phyloP scores from a whole-genome alignment of 2,113 vertebrate genomes.

The Dryoscopus gambensis region DNA sequence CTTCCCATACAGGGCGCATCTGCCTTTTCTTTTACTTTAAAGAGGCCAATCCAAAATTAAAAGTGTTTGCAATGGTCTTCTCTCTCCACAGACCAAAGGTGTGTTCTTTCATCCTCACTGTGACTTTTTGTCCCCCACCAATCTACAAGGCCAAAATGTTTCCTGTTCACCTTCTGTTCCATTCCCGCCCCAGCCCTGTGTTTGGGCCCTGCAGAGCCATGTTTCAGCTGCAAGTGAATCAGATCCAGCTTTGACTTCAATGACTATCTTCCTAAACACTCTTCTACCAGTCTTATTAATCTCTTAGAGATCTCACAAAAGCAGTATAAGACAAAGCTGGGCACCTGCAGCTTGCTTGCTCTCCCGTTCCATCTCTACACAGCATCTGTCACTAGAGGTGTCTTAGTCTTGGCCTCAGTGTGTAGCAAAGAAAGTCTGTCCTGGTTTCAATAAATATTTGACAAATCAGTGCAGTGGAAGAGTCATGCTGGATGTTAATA shows the following conservation, averaged over 20 bases:
- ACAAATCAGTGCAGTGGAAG: neutral
- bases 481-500: neutral
- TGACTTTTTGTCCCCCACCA: neutral
- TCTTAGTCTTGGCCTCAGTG: neutral
- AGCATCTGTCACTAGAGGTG: neutral
- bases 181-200: neutral
- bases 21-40: neutral
- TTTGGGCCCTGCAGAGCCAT: neutral
- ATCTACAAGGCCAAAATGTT: neutral
- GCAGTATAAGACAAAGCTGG: neutral
- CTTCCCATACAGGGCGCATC: neutral
- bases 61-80: neutral
- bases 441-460: neutral
- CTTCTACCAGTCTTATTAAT: neutral
- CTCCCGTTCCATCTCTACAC: rapidly evolving
- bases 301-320: neutral
- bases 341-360: neutral
- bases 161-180: rapidly evolving
- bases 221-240: neutral
- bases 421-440: neutral
- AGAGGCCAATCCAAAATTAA: neutral
- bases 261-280: neutral
- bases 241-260: neutral
- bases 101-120: neutral
- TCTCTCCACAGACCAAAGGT: neutral